These are phyloP conservation scores for Lycopodina hypogea DNA, from an alignment of 37 sponge, comb jelly and placozoan genomes.

Conservation along the genomic window DNA sequence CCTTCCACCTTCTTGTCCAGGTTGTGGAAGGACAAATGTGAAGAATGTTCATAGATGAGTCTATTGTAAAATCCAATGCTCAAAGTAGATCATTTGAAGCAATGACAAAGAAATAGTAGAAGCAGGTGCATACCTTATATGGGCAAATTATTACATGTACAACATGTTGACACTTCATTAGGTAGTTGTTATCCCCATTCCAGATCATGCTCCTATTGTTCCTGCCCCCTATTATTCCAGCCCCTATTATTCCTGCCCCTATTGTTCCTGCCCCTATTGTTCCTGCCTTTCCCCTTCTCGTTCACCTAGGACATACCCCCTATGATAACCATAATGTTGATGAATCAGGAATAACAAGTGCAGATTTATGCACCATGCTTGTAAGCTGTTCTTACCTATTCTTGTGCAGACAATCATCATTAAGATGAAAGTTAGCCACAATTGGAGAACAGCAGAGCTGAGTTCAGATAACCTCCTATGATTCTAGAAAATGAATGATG, in stretches of 20 bases:
- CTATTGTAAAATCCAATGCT: slow-evolving; percentile 16
- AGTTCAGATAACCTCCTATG: slow-evolving; percentile 41
- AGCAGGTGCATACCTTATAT: slow-evolving; percentile 73
- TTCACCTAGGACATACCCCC: too few species aligned
- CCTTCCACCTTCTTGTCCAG: too few species aligned
- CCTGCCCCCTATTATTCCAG: too few species aligned
- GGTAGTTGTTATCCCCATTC: neutral
- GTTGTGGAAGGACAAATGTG: slow-evolving; percentile 78
- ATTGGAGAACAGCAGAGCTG: slow-evolving; percentile 83
- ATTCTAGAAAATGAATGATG: slow-evolving; percentile 93
- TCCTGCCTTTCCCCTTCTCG: too few species aligned
- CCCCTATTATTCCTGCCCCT: too few species aligned
- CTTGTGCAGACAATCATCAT: slow-evolving; percentile 69
- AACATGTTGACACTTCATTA: too few species aligned
- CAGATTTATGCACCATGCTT: too few species aligned
- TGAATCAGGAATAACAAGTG: too few species aligned
- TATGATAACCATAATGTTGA: too few species aligned
- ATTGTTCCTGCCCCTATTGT: neutral
- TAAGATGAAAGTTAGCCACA: slow-evolving; percentile 79
- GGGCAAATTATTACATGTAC: too few species aligned
- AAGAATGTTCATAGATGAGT: slow-evolving; percentile 44
- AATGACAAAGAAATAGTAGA: slow-evolving; percentile 69
- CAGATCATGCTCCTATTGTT: too few species aligned
- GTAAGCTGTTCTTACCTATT: too few species aligned
- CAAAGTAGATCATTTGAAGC: slow-evolving; percentile 29